Evolutionary conservation across 2,113 vertebrate species (phyloP).

Genomic region (Hyperoodon ampullatus): DNA sequence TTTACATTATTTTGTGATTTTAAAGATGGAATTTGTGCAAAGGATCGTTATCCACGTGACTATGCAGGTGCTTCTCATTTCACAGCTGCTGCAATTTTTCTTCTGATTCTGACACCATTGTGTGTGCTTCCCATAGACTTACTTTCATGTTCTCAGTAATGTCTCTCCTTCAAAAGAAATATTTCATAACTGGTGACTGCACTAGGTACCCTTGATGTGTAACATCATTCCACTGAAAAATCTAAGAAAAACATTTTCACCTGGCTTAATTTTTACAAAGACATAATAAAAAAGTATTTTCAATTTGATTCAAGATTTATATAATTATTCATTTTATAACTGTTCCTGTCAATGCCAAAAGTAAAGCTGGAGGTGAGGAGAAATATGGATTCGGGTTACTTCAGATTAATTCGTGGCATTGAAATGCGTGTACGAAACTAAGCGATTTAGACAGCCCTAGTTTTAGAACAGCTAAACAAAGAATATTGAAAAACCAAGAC

Average conservation of each 20-base stretch:
- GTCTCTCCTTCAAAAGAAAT: neutral
- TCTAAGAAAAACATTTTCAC: neutral
- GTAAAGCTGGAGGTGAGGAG: neutral
- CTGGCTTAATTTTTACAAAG: neutral
- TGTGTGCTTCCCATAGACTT: neutral
- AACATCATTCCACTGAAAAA: constrained; percentile 1
- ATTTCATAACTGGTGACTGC: neutral
- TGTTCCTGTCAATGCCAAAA: neutral
- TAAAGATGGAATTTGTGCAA: neutral
- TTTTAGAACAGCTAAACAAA: constrained; percentile 48
- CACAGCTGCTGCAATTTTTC: neutral
- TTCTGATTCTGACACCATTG: neutral
- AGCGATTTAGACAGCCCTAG: constrained; percentile 47
- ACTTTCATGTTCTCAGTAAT: no score
- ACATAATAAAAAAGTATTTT: neutral
- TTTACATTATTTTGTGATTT: neutral
- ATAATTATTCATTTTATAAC: neutral
- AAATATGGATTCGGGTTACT: neutral
- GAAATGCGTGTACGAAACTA: neutral
- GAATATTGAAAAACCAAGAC: constrained; percentile 12
- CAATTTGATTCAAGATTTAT: neutral
- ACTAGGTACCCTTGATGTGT: neutral
- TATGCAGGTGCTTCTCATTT: neutral
- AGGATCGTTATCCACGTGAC: neutral
- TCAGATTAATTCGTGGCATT: neutral